These are phyloP conservation scores for Phaonia tiefii DNA, from an alignment of 2,888 invertebrate species.

Conservation along the genomic window DNA sequence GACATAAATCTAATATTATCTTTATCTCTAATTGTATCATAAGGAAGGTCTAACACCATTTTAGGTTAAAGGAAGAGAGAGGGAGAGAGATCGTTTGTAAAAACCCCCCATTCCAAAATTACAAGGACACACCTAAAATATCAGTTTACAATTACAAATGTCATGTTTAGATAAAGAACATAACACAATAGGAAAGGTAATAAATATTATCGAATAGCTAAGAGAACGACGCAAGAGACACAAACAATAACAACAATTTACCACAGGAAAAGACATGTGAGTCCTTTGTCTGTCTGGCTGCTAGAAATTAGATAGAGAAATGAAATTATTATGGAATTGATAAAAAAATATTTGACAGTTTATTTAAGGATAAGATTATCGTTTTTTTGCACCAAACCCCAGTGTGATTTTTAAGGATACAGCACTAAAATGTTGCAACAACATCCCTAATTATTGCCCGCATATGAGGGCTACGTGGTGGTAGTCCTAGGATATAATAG, in stretches of 20 bases:
- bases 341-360: constrained; percentile 65
- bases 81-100: background rate
- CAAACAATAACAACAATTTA: constrained; percentile 54
- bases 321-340: constrained; percentile 58
- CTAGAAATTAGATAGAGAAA: constrained; percentile 24
- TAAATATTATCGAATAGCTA: constrained; percentile 53
- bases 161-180: constrained; percentile 63
- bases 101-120: constrained; percentile 1
- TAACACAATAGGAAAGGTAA: constrained; percentile 52
- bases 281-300: constrained; percentile 12
- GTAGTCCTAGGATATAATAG: background rate
- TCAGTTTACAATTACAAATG: constrained; percentile 68
- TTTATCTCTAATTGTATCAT: constrained; percentile 62
- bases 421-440: constrained; percentile 15
- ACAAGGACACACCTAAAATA: constrained; percentile 58
- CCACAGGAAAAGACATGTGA: constrained; percentile 47
- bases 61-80: constrained; percentile 47
- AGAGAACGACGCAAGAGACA: constrained; percentile 14
- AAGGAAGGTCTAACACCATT: constrained; percentile 48
- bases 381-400: constrained; percentile 57
- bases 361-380: constrained; percentile 39
- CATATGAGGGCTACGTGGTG: constrained; percentile 39
- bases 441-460: constrained; percentile 56
- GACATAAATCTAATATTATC: constrained; percentile 59
- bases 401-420: constrained; percentile 28